Evolutionary conservation across 2,888 invertebrate species (phyloP), one percentile per base, ranked within the genome.

Genomic region (Drosophila siamana): DNA sequence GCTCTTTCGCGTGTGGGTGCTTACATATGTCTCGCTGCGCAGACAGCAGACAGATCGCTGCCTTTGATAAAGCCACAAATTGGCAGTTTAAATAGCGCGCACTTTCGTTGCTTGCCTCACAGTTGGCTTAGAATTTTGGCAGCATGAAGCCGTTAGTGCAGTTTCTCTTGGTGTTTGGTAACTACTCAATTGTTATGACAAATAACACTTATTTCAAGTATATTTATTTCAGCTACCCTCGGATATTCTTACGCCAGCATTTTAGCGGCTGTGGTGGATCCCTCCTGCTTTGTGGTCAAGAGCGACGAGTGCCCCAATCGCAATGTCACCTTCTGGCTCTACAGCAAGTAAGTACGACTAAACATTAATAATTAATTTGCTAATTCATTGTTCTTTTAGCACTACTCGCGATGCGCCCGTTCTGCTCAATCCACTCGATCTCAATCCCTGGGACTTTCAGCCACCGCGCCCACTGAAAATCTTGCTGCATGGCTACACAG

Each of bases 401-500:
- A 61, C 83, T 44, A 89, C 85, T 13, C 82, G 92, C 59, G 75
- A 93, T 5, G 74, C 89, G 0, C 94, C 94, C 0, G 88, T 93
- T 40, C 88, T 93, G 79, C 61, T 95, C 36, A 81, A 92, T 55
- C 91, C 92, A 5, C 59, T 82, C 0, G 83, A 89, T 57, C 70
- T 89, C 1, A 74, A 89, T 48, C 69, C 80, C 0, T 74, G 77
- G 50, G 78, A 87, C 52, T 91, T 91, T 55, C 76, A 78, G 43
- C 87, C 86, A 7, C 87, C 91, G 16, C 93, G 92, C 0, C 93
- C 94, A 0, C 84, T 95, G 0, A 94, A 94, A 74, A 92, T 95
- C 11, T 75, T 95, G 1, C 93, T 95, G 44, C 95, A 95, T 69
- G 95, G 95, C 0, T 95, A 94, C 75, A 94, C 95, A 0, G 95